A percentile compares a stretch with the other conserved stretches of the same genome.
phyloP scores from a whole-genome alignment of 2,797 vertebrate species.

The Xenentodon cancila region DNA sequence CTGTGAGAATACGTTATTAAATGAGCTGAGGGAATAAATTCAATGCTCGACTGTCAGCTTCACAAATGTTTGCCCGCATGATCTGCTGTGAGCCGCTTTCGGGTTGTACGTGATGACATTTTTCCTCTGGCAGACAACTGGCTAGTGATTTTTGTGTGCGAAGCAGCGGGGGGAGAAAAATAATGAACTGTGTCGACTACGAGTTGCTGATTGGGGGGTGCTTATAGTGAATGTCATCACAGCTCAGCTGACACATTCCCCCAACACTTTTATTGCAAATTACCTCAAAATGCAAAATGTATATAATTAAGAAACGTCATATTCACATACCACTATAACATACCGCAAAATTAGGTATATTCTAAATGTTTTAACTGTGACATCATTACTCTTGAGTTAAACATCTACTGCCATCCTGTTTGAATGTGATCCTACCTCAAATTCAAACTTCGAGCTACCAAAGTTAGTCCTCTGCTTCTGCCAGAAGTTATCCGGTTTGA shows the following conservation, averaged over 20 bases:
- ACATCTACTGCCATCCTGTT: not conserved
- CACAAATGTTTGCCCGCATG: constrained; percentile 20
- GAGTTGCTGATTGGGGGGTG: constrained; percentile 32
- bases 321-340: too few relatives aligned
- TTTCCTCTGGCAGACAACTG: constrained; percentile 30
- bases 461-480: constrained; percentile 99
- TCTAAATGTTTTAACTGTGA: too few relatives aligned
- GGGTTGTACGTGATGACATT: constrained; percentile 21
- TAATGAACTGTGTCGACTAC: constrained; percentile 48
- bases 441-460: constrained; percentile 99
- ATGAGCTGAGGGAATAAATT: constrained; percentile 36
- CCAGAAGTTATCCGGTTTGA: constrained; percentile 99
- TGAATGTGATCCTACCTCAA: constrained; percentile 85
- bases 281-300: constrained; percentile 5
- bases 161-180: constrained; percentile 29
- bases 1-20: constrained; percentile 8
- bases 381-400: too few relatives aligned
- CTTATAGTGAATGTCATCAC: constrained; percentile 21
- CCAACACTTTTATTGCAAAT: constrained; percentile 2
- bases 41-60: constrained; percentile 15
- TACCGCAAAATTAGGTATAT: too few relatives aligned
- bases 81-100: constrained; percentile 4
- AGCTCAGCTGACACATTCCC: constrained; percentile 36
- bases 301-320: not conserved
- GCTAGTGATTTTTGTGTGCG: constrained; percentile 28